Base-by-base conservation (phyloP, 2,888 invertebrate species). In the Toxonevra muliebris region DNA sequence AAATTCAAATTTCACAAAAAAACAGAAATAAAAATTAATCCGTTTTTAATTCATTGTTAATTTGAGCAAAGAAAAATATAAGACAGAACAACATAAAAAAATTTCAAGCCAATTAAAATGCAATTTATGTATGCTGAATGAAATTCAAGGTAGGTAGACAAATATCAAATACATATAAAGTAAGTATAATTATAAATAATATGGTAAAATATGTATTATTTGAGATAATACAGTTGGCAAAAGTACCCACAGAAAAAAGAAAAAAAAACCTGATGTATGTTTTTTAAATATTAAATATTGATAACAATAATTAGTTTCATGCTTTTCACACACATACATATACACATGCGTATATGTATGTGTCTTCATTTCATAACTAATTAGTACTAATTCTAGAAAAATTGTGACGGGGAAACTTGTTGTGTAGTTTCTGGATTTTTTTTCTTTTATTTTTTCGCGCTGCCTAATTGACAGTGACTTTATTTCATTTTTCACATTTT, bases 401-500 rank as follows among this genome's bases (percentile, higher is more conserved):
- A 48, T 48, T 48, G 15, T 48, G 48, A 10, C 15, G n/a, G 3
- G 30, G 15, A 19, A 20, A 20, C 54, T 54, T n/a, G 54, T 17
- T 54, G 19, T n/a, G 54, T 8, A 19, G 1, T 17, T 54, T 19
- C 54, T 54, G 54, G 10, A 15, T 12, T 17, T 45, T 11, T 11
- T 12, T 17, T 20, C 12, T 17, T 54, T 12, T 20, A 15, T 17
- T 54, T 20, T 12, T n/a, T 17, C 40, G 17, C 12, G 50, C 50
- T 52, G 53, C 52, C 58, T 66, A 68, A 66, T 66, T 68, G 68
- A 42, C 52, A 61, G 20, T 11, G 40, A 41, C 40, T 30, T 53
- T 61, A 54, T 50, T 57, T 65, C 17, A 42, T 20, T 20, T 57
- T 19, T 10, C 17, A 41, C 43, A 59, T 59, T 59, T 41, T 19